Evolutionary conservation across 2,888 invertebrate species (phyloP).

Genomic region (Drosophila pegasa): DNA sequence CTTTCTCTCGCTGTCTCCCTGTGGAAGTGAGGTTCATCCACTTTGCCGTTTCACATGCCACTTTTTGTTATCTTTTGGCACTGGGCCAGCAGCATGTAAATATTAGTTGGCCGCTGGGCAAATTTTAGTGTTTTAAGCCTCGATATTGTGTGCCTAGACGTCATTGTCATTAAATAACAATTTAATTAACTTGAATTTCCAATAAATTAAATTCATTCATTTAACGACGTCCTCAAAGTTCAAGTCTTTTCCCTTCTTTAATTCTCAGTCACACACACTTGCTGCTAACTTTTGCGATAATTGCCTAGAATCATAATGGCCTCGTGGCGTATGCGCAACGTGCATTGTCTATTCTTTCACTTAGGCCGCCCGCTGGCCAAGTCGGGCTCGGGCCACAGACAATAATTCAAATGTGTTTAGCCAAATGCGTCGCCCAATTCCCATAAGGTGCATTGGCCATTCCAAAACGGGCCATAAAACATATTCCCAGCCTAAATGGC

Average conservation of each 20-base stretch:
- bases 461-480: conserved; percentile 59
- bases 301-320: conserved; percentile 3
- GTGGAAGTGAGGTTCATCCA: not conserved
- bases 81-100: conserved; percentile 9
- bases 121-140: conserved; percentile 1
- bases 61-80: conserved; percentile 8
- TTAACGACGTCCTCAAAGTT: conserved; percentile 12
- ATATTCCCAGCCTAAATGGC: conserved; percentile 30
- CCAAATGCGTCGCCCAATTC: conserved; percentile 55
- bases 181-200: conserved; percentile 56
- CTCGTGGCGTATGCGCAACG: conserved; percentile 30
- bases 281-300: not conserved
- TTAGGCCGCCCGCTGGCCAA: conserved; percentile 27
- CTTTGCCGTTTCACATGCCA: not conserved
- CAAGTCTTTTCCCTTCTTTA: not conserved
- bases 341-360: conserved; percentile 10
- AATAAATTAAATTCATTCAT: conserved; percentile 23
- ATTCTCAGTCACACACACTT: not conserved
- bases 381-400: conserved; percentile 4
- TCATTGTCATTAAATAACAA: conserved; percentile 28
- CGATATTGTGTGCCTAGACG: not conserved
- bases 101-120: conserved; percentile 20
- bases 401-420: conserved; percentile 60
- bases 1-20: not conserved
- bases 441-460: conserved; percentile 57